Evolutionary conservation across 1,140 invertebrate species (phyloP).

Genomic region (Odontomachus brunneus): DNA sequence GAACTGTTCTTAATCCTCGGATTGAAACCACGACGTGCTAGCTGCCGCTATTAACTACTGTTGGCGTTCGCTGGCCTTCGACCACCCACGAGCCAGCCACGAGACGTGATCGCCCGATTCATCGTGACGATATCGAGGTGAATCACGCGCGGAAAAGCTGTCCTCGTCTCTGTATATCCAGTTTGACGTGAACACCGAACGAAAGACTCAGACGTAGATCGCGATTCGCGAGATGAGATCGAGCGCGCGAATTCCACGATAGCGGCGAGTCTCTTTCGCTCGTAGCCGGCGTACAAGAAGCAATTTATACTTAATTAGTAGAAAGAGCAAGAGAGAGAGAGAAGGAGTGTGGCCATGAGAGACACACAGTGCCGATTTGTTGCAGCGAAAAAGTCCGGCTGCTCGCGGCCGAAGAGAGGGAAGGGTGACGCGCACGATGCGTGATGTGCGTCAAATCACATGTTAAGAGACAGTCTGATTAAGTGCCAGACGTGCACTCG

Average conservation of each 20-base stretch:
- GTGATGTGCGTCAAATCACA: constrained; percentile 74
- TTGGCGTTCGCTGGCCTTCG: constrained; percentile 28
- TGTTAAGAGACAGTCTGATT: constrained; percentile 70
- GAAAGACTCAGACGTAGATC: constrained; percentile 3
- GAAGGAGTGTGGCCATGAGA: constrained; percentile 60
- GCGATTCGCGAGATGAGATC: background rate
- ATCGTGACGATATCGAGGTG: constrained; percentile 29
- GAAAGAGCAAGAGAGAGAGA: no score
- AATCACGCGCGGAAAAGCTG: constrained; percentile 47
- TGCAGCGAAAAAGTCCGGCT: constrained; percentile 18
- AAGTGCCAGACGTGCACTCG: constrained; percentile 65
- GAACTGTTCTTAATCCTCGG: constrained; percentile 56
- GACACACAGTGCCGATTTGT: constrained; percentile 67
- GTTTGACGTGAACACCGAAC: background rate
- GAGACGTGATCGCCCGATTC: constrained; percentile 47
- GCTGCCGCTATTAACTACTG: background rate
- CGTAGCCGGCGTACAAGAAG: constrained; percentile 55
- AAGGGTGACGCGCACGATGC: constrained; percentile 52
- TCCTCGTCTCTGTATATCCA: constrained; percentile 8
- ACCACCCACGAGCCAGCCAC: constrained; percentile 58
- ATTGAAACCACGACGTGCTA: constrained; percentile 51
- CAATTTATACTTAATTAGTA: constrained; percentile 78
- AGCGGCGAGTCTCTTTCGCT: constrained; percentile 33
- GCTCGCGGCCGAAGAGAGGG: constrained; percentile 6
- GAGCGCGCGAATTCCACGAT: constrained; percentile 49